Base-by-base conservation (phyloP, 92 coral and sea anemone species). In the Galaxea fascicularis region DNA sequence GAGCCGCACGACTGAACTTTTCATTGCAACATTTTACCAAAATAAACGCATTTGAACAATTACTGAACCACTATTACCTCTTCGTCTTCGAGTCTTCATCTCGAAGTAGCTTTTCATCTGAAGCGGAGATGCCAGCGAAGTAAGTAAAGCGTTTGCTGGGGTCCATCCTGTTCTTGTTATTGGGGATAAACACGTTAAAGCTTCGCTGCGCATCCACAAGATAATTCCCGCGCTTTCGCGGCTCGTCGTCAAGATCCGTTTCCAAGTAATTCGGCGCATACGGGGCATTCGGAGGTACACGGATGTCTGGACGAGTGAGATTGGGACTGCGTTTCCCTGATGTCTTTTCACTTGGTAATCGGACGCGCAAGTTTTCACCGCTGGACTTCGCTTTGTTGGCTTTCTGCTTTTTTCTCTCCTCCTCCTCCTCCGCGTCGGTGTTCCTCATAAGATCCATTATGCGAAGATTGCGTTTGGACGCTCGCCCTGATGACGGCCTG, bases 201-300 rank as follows among this genome's bases (percentile, higher is more conserved):
- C 88, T 86, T 66, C 97, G 75, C 71, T 93, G 97, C 49, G 88
- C 95, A 60, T 93, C 97, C 54, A 93, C 77, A 8, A 74, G n/a
- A 30, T 72, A 73, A 54, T 73, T 75, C n/a, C 65, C 21, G 22
- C 21, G 74, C 64, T 78, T 74, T 78, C 87, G 70, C 24, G 84
- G 51, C 11, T 72, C 79, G 39, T 71, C 70, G 49, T 82, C 71
- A 24, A 71, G 85, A 71, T 78, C 88, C 45, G 87, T 77, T 74
- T 90, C 93, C 63, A 76, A 46, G 88, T 81, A 90, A 76, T 90
- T 83, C 25, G 93, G 93, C 20, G 91, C 93, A 58, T 85, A 90
- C 21, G 93, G 93, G 59, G 91, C 93, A 68, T 90, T 82, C 24
- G 83, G 90, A 17, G 87, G 63, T 4, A 82, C 93, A 66, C 45